phyloP scores from a whole-genome alignment of 2,888 invertebrate genomes.

The Oscheius sp. region DNA sequence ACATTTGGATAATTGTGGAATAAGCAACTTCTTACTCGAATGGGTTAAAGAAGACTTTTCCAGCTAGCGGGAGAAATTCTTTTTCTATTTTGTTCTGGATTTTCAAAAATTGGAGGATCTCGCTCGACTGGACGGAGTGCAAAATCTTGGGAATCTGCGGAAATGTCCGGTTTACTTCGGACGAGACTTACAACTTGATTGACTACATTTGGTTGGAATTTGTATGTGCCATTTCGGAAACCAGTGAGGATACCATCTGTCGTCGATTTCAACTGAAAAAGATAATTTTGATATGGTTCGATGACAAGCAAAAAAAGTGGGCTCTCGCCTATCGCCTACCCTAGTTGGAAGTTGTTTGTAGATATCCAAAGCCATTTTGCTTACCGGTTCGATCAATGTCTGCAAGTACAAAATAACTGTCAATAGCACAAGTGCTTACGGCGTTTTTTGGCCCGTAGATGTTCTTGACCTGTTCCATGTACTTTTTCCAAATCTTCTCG shows the following conservation, averaged over 20 bases:
- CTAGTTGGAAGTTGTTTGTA: slow-evolving; percentile 7
- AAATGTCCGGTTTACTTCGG: too few relatives aligned
- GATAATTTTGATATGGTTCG: not conserved
- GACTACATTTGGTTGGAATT: not conserved
- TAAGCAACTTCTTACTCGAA: not conserved
- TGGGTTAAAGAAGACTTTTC: slow-evolving; percentile 18
- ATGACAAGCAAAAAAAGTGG: not conserved
- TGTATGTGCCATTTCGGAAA: not conserved
- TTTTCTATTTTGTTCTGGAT: not conserved
- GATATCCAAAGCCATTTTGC: slow-evolving; percentile 8
- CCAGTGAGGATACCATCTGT: not conserved
- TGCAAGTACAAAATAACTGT: not conserved
- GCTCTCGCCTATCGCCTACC: not conserved
- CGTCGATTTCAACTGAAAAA: not conserved
- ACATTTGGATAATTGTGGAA: not conserved
- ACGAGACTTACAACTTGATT: not conserved
- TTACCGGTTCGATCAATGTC: not conserved
- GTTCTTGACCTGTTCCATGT: slow-evolving; percentile 1
- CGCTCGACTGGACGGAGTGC: not conserved
- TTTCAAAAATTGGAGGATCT: not conserved
- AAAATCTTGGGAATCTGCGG: slow-evolving; percentile 2
- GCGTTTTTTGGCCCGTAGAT: slow-evolving; percentile 7
- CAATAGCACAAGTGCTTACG: not conserved
- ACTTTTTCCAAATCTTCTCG: not conserved
- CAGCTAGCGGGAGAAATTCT: slow-evolving; percentile 2